These are phyloP conservation scores for Eledona agricola DNA, from an alignment of 2,888 invertebrate genomes.

Conservation along the genomic window DNA sequence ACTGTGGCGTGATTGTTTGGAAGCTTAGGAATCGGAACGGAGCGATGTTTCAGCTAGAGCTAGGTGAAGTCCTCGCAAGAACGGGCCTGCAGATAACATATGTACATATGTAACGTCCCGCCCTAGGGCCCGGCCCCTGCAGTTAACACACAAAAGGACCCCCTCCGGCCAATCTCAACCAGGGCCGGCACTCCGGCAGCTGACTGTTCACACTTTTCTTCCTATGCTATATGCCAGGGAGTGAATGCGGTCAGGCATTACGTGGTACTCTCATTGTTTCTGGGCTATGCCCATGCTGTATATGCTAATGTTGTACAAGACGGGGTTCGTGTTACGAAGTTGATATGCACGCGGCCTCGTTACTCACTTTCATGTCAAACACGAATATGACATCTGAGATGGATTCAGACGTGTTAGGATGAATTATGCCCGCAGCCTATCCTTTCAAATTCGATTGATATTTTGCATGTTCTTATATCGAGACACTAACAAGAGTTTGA, in stretches of 20 bases:
- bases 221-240: slow-evolving; percentile 14
- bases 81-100: slow-evolving; percentile 52
- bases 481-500: too few relatives aligned
- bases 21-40: too few relatives aligned
- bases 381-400: slow-evolving; percentile 31
- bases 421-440: slow-evolving; percentile 15
- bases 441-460: slow-evolving; percentile 27
- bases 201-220: slow-evolving; percentile 57
- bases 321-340: slow-evolving; percentile 28
- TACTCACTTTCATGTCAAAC: slow-evolving; percentile 38
- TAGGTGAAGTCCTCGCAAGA: too few relatives aligned
- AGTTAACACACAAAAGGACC: slow-evolving; percentile 59
- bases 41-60: too few relatives aligned
- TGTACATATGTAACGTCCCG: slow-evolving; percentile 55
- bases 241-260: slow-evolving; percentile 20
- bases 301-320: slow-evolving; percentile 33
- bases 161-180: slow-evolving; percentile 57
- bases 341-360: slow-evolving; percentile 35
- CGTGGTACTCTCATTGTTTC: slow-evolving; percentile 31
- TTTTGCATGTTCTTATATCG: slow-evolving; percentile 9
- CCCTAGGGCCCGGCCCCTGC: slow-evolving; percentile 58
- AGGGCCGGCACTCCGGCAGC: slow-evolving; percentile 49
- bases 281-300: slow-evolving; percentile 17
- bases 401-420: slow-evolving; percentile 16
- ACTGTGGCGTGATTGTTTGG: too few relatives aligned